Evolutionary conservation across 2,888 invertebrate genomes (phyloP), one percentile per base, ranked within the genome.

Genomic region (Furcula furcula): DNA sequence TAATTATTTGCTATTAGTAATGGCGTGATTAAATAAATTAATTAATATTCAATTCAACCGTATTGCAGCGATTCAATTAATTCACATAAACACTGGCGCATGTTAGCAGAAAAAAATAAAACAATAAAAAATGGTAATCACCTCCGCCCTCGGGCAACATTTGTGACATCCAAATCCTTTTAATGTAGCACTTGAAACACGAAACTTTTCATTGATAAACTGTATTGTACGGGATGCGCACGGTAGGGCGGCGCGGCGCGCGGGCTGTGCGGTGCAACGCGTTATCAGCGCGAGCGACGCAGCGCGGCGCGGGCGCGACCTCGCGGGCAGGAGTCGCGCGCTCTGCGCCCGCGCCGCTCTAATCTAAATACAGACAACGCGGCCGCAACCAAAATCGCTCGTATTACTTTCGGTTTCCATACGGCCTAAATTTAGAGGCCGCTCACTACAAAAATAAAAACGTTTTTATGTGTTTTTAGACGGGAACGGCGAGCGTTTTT

Each of bases 381-480:
- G 72, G 71, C 73, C 76, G 65, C 76, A 70, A 80, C 87, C 87
- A 87, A 88, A 87, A 84, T 80, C 83, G 63, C 85, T 76, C 79
- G 81, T 80, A 84, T 84, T 76, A 85, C 84, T 87, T 87, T 84
- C 83, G 69, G 79, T 81, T 84, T 80, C 76, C 82, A 81, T 85
- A 81, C 85, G 81, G 76, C 85, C 87, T 87, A 88, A 85, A 82
- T 81, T 86, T 88, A 88, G 87, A 83, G 81, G 79, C 76, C 77
- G 84, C 80, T 81, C 68, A 76, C 77, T 76, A 78, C 84, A 75
- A 77, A 88, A 88, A 87, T 87, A 87, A 86, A 85, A 83, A 72
- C 68, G 79, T 78, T 82, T 85, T 86, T 87, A 86, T 83, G 82
- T 81, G 83, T 84, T 86, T 85, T 80, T 80, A 83, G 83, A 75